Base-by-base conservation (phyloP, 2,797 vertebrate species). In the Echiichthys vipera region DNA sequence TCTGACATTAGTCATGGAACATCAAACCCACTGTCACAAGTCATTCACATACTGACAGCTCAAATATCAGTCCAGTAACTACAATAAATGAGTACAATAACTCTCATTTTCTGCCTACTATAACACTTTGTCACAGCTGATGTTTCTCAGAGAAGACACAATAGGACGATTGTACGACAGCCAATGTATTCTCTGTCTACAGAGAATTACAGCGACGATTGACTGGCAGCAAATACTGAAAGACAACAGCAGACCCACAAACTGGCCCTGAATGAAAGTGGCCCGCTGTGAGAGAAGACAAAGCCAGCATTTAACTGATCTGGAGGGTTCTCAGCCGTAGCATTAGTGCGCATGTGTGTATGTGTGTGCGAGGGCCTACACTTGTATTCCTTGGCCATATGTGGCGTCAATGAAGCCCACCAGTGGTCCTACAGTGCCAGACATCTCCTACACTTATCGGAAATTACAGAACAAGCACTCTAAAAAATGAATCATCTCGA, bases 231-330 rank as follows among this genome's bases (percentile, higher is more conserved):
- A 65, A 84, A 85, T 77, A 79, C 6, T 78, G 79, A 89, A 89
- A 88, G 87, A 86, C 80, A 88, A 92, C 89, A 93, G 91, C 85
- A 86, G 84, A 81, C 84, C 90, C 82, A 90, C 92, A 91, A 83
- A 81, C 46, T 78, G 74, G 61, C 68, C 61, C 71, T 88, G 75
- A 81, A 90, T 90, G 92, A 93, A 87, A 93, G 85, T 87, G 84
- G 76, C 70, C n/a, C 85, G 84, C 74, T 87, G 88, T 93, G 74
- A 79, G 84, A 69, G 55, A 25, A 73, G 74, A 93, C 89, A 93
- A 93, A 89, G 89, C 57, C 63, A 6, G 63, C 61, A 11, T 88
- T 93, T 93, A 84, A 67, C 72, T 63, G 81, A 83, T 93, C 93
- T 94, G 89, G 93, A 89, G 80, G 65, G 72, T 95, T 94, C 92